Base-by-base conservation (phyloP, 37 sponge, comb jelly and placozoan genomes). In the Beroe forskalii region DNA sequence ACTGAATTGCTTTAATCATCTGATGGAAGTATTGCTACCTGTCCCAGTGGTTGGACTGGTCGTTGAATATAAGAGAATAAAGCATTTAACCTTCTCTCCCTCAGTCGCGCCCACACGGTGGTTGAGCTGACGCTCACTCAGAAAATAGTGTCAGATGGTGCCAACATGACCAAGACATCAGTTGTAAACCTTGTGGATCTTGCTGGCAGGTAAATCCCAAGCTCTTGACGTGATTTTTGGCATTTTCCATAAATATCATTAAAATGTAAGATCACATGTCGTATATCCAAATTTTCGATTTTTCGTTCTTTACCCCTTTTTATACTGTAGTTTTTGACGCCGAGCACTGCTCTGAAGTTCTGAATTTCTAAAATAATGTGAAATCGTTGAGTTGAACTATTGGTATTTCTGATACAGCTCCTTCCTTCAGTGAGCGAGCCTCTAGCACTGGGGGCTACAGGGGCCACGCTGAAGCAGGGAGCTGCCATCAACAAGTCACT, bases 401-500 rank as follows among this genome's bases (percentile, higher is more conserved):
- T n/a, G n/a, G n/a, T n/a, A n/a, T n/a, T n/a, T n/a, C n/a, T n/a
- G n/a, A n/a, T n/a, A n/a, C n/a, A n/a, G n/a, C 55, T 12, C 55
- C 55, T 12, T 17, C 55, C 55, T 12, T 19, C 66, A 94, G 94
- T 90, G 94, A 94, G 64, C 76, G 94, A 19, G 94, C 94, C 22
- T 92, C 91, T 24, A 91, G 93, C 19, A 94, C 94, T 30, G 94
- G 94, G n/a, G n/a, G 94, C 94, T 20, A 91, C 92, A 17, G 94
- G 94, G 22, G 93, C 62, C 22, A 67, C 93, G 0, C 48, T 94
- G 91, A 92, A 91, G 55, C 93, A 94, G 76, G 94, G 94, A 23
- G 86, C 93, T 2, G 94, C 94, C 32, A 94, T 94, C 92, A 94
- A 94, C 67, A 90, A 90, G 60, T 94, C 94, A n/a, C 91, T 94